Percentiles rank a stretch among this genome's conserved stretches.
Evolutionary conservation across 2,113 vertebrate genomes (phyloP).

Genomic region (Urocolius indicus): DNA sequence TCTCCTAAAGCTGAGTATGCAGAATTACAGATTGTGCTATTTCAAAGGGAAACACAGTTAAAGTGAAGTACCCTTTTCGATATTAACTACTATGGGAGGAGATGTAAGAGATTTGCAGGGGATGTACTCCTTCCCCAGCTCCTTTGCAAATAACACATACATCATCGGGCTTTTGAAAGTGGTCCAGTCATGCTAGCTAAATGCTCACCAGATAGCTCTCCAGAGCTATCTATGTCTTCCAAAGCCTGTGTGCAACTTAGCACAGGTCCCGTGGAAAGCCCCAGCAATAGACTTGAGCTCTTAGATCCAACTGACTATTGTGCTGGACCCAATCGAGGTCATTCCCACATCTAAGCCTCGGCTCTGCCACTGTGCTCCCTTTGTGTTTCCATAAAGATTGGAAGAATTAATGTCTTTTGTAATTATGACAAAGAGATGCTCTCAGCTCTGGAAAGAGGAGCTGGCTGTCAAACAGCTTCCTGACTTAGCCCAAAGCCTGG

Average conservation of each 20-base stretch:
- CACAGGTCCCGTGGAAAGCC: background rate
- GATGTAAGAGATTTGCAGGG: background rate
- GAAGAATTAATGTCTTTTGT: background rate
- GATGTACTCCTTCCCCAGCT: background rate
- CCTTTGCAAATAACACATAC: background rate
- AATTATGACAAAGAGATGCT: background rate
- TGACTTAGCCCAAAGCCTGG: background rate
- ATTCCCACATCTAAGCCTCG: background rate
- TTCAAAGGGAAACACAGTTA: background rate
- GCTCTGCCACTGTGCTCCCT: accelerated
- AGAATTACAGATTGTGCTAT: background rate
- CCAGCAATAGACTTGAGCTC: background rate
- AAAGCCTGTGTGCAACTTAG: background rate
- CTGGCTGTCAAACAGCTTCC: background rate
- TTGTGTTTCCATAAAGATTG: background rate
- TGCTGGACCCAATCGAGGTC: accelerated
- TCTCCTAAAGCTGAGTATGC: background rate
- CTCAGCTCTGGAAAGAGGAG: background rate
- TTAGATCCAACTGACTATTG: accelerated
- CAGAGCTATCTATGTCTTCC: background rate
- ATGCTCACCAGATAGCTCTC: background rate
- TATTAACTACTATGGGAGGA: background rate
- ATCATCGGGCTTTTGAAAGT: background rate
- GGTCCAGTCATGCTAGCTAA: background rate
- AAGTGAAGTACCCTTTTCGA: background rate